Conservation (phyloP, 1,140 invertebrate species). For the Dendrolimus punctatus region DNA sequence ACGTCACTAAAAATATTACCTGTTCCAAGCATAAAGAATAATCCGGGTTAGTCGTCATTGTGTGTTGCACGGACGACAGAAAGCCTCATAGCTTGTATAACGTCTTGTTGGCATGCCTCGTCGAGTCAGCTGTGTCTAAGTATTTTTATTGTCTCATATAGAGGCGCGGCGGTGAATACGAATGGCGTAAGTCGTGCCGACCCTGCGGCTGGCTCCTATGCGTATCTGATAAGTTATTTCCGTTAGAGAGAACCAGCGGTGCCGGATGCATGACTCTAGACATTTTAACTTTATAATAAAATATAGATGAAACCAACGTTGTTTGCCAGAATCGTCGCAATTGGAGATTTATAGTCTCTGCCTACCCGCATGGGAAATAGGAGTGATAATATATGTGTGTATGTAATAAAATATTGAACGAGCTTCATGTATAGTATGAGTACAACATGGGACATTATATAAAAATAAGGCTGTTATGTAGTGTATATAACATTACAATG, state of each 20-base stretch:
- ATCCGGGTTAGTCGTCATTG: slow-evolving; percentile 44
- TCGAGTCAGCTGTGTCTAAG: slow-evolving; percentile 32
- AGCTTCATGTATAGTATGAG: too few relatives aligned
- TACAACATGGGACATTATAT: too few relatives aligned
- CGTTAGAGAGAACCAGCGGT: slow-evolving; percentile 30
- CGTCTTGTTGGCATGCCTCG: slow-evolving; percentile 28
- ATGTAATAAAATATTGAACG: too few relatives aligned
- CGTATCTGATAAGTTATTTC: slow-evolving; percentile 60
- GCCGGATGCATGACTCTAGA: slow-evolving; percentile 24
- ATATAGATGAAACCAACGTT: too few relatives aligned
- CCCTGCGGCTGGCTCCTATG: slow-evolving; percentile 14
- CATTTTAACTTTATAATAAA: neutral
- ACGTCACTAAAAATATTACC: slow-evolving; percentile 47
- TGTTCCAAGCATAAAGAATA: slow-evolving; percentile 49
- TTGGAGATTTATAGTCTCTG: too few relatives aligned
- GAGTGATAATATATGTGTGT: too few relatives aligned
- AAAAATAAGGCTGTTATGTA: too few relatives aligned
- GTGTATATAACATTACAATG: too few relatives aligned
- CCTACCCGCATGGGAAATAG: too few relatives aligned
- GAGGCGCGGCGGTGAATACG: slow-evolving; percentile 25
- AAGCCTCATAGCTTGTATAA: slow-evolving; percentile 35
- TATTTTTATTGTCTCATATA: slow-evolving; percentile 34
- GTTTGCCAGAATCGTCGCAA: too few relatives aligned
- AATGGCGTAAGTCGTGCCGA: slow-evolving; percentile 23
- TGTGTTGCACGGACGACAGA: slow-evolving; percentile 35